A percentile compares a stretch with the other conserved stretches of the same genome.
Conservation (phyloP, 2,888 invertebrate species). For the Phortica okadai region DNA sequence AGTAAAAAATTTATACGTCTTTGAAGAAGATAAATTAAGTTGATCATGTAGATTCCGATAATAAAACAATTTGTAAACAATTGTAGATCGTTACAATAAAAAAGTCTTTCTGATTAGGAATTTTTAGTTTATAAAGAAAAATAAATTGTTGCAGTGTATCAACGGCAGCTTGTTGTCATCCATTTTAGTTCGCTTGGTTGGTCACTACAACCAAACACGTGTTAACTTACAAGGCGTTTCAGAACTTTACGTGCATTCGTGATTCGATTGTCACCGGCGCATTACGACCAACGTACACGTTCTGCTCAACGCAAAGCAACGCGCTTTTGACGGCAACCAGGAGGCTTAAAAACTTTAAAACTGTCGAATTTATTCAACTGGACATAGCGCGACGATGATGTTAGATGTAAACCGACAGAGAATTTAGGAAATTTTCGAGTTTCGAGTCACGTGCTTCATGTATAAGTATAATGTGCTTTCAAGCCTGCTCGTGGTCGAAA, state of each 20-base stretch:
- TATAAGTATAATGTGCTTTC: not conserved
- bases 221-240: not conserved
- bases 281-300: not conserved
- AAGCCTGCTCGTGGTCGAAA: not conserved
- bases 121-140: no score
- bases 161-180: not conserved
- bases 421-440: not conserved
- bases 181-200: not conserved
- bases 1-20: no score
- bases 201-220: not conserved
- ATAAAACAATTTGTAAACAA: no score
- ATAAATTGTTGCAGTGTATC: not conserved
- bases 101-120: no score
- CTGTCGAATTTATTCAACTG: not conserved
- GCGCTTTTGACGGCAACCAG: not conserved
- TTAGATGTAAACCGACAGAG: not conserved
- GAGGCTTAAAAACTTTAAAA: not conserved
- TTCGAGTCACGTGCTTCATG: slow-evolving; percentile 10
- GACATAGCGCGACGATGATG: not conserved
- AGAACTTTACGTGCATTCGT: slow-evolving; percentile 11
- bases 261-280: not conserved
- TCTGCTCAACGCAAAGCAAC: not conserved
- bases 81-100: no score
- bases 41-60: no score
- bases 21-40: no score